Evolutionary conservation across 1,140 invertebrate species (phyloP).

Genomic region (Maniola jurtina): DNA sequence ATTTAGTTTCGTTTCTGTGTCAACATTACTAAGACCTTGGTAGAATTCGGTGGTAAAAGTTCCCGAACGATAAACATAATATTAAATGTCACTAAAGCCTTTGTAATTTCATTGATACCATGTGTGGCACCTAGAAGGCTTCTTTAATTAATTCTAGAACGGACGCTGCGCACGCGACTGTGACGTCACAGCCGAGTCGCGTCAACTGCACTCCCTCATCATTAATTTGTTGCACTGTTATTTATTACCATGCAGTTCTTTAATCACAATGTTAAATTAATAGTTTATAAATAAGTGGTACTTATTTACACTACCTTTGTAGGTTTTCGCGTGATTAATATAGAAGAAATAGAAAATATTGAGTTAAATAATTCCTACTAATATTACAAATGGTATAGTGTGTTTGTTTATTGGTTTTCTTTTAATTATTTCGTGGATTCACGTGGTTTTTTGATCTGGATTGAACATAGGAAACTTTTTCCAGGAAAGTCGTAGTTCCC

Average conservation of each 20-base stretch:
- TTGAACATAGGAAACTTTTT: no score
- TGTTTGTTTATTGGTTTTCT: no score
- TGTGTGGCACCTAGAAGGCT: slow-evolving; percentile 41
- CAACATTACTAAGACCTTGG: no score
- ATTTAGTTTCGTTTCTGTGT: no score
- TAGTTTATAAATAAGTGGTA: neutral
- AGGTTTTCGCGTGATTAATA: neutral
- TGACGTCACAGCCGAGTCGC: slow-evolving; percentile 40
- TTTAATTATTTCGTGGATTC: no score
- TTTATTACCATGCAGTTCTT: slow-evolving; percentile 4
- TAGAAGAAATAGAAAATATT: neutral
- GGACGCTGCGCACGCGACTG: slow-evolving; percentile 36
- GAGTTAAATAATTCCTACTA: no score
- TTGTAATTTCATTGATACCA: slow-evolving; percentile 2
- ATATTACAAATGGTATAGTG: no score
- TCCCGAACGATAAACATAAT: neutral
- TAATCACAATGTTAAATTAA: neutral
- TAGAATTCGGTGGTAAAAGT: no score
- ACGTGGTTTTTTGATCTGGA: no score
- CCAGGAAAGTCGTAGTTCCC: no score
- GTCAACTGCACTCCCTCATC: slow-evolving; percentile 65
- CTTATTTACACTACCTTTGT: neutral
- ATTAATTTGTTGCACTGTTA: slow-evolving; percentile 55
- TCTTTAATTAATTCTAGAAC: slow-evolving; percentile 65
- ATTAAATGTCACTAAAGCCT: neutral